phyloP scores from a whole-genome alignment of 2,113 vertebrate genomes.

The Syngnathus floridae region DNA sequence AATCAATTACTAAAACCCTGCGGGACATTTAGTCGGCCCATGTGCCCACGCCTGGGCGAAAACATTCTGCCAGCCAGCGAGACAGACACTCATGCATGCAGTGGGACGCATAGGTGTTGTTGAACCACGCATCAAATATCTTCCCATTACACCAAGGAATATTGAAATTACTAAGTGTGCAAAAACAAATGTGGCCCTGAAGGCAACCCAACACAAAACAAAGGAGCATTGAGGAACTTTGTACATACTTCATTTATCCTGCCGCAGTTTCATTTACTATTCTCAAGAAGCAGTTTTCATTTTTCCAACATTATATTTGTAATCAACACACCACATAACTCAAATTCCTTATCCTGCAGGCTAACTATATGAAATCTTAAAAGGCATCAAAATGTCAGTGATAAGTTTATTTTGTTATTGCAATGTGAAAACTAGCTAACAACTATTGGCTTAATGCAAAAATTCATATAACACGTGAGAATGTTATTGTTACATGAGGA shows the following conservation, averaged over 20 bases:
- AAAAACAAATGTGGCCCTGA: background rate
- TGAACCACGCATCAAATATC: background rate
- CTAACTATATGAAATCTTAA: background rate
- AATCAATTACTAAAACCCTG: slow-evolving; percentile 50
- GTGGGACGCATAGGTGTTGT: background rate
- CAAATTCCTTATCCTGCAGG: background rate
- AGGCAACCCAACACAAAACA: background rate
- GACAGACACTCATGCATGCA: slow-evolving; percentile 1
- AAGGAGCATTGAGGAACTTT: no score
- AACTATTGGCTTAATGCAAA: background rate
- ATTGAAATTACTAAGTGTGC: background rate
- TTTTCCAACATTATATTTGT: background rate
- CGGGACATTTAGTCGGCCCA: slow-evolving; percentile 32
- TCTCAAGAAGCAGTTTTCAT: background rate
- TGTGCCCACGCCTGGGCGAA: slow-evolving; percentile 34
- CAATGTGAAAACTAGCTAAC: no score
- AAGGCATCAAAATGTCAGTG: no score
- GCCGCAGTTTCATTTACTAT: background rate
- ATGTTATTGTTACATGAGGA: background rate
- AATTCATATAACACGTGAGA: background rate
- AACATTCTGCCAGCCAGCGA: slow-evolving; percentile 23
- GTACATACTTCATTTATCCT: no score
- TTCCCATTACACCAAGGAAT: background rate
- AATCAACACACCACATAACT: background rate
- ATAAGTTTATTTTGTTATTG: no score